Base-by-base conservation (phyloP, 2,888 invertebrate species). In the Eupsilia transversa region DNA sequence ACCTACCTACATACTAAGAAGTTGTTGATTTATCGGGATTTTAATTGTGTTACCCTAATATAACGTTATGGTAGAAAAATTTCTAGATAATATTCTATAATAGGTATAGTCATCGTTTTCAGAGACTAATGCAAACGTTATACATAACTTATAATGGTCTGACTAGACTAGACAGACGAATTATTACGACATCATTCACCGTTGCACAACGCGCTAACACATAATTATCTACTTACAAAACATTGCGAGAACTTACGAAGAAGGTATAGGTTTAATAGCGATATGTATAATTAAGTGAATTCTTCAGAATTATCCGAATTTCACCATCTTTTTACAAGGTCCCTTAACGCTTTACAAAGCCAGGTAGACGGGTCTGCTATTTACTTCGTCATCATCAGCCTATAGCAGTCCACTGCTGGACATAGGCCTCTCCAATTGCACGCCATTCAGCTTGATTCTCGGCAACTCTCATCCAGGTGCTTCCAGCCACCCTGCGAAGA, bases 191-290 rank as follows among this genome's bases (percentile, higher is more conserved):
- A 86, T 77, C 33, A 59, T 75, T 77, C 60, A 61, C 56, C 66
- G 80, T 91, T 91, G 84, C 89, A 86, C 86, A 91, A 89, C 84
- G 71, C 56, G 52, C 68, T 69, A 83, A 87, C 83, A 89, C 88
- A 87, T 85, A 76, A 52, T 57, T 70, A 82, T 71, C 80, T 83
- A 74, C 83, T 86, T 87, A 83, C 86, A 83, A 88, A 87, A 84
- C 75, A 84, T 88, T 89, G 89, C 89, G 77, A 83, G 80, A 87
- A 84, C 78, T 78, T 79, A 83, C 74, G 46, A 80, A 80, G 72
- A 80, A 60, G 30, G 14, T 41, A 35, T 46, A 49, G 2, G n/a
- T n/a, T n/a, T n/a, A n/a, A n/a, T 30, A 54, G 46, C 14, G 72
- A 10, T 46, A 17, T 23, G 27, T 30, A n/a, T 38, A 46, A 52